Evolutionary conservation across 1,140 invertebrate genomes (phyloP), one percentile per base, ranked within the genome.

Genomic region (Leptinotarsa defecta): DNA sequence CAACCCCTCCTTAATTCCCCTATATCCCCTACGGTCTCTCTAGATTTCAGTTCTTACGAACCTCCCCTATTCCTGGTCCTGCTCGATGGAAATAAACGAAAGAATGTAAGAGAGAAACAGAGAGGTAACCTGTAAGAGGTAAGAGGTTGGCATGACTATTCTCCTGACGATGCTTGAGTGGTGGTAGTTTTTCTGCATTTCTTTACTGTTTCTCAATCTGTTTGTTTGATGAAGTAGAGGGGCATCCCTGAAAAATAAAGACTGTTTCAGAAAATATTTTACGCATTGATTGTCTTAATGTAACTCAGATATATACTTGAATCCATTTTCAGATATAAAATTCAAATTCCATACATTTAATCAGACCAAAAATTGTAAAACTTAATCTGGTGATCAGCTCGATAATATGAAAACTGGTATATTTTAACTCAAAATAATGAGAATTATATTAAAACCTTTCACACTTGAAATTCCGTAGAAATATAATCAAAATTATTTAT

Each of bases 1-100:
- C 73, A 73, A 79, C 77, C 78, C 78, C 78, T 80, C 78, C 76
- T 81, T 78, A 78, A 71, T 52, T 73, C 75, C 74, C 76, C 78
- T 72, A 48, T 69, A 68, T 61, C 52, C 73, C 67, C 72, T 63
- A 57, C 67, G 64, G 70, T 49, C 71, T 52, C 61, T 22, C 57
- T 61, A 71, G 65, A 48, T 49, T 74, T 71, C 74, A 75, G 65
- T 76, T 76, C 76, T 77, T 68, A 77, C 57, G 65, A 63, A 70
- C 76, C 77, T 77, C 78, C 74, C 76, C 76, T 75, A 74, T 74
- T 63, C 74, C 69, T 61, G 68, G 57, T 70, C 43, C 77, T 73
- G 20, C 74, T 76, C 71, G 22, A 61, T 34, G 70, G 43, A 73
- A 73, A 65, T 43, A 61, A 65, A 62, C 61, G 71, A 73, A 73